Base-by-base conservation (phyloP, 2,888 invertebrate genomes). In the Uloborus plumipes region DNA sequence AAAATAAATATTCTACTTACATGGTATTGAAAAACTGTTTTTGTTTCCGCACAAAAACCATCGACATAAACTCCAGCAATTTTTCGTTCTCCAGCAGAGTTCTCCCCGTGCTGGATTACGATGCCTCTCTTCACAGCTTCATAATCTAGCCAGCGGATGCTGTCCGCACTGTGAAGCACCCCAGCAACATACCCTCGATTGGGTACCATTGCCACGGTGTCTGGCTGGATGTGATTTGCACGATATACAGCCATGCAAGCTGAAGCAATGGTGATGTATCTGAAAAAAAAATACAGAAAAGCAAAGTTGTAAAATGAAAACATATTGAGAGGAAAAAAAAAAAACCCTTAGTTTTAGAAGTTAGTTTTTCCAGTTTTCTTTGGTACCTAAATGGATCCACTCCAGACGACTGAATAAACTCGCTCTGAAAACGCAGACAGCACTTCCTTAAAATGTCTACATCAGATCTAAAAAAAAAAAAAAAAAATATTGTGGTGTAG, bases 21-120 rank as follows among this genome's bases (percentile, higher is more conserved):
- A 39, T 39, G 39, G 9, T 39, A 39, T 39, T 39, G 39, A 39
- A 6, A 39, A 1, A 39, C 9, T 3, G 65, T 65, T 6, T 47
- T 15, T 65, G 65, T 65, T 65, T 31, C 31, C 15, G 0, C 65
- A n/a, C 31, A 65, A 39, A 14, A 65, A 6, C 65, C 39, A 49
- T 65, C 65, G 6, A 65, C 47, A 16, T 0, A 65, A 1, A 49
- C 4, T 0, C 49, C 65, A 9, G 11, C 47, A 47, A 47, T 47
- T 16, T 65, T 65, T 4, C 49, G 6, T n/a, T 65, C 65, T 4
- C 47, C 65, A 3, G n/a, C 26, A 0, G 31, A 26, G 20, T 39
- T 65, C 4, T 6, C 7, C 0, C 31, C 65, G 20, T 65, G 65
- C 18, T 65, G 11, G 18, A 47, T 65, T 9, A 2, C 1, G 7